These are phyloP conservation scores for Chauna torquata DNA, from an alignment of 2,113 vertebrate species.

Conservation along the genomic window DNA sequence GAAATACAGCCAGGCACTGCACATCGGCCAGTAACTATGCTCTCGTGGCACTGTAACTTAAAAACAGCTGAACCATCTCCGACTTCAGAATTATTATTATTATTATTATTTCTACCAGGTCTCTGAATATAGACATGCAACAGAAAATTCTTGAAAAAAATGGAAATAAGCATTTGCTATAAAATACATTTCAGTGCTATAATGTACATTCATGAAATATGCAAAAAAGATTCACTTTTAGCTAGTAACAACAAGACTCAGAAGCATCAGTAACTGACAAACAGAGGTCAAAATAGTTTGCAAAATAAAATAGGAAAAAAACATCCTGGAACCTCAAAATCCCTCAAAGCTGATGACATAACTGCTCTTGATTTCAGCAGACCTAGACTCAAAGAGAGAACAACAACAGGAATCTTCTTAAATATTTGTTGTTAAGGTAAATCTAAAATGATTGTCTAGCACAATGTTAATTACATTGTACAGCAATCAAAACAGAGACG, in stretches of 20 bases:
- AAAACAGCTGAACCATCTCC: background rate
- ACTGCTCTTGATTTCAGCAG: background rate
- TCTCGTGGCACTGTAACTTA: background rate
- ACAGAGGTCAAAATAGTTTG: background rate
- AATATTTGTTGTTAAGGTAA: slow-evolving; percentile 35
- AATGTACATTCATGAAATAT: background rate
- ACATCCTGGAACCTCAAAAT: background rate
- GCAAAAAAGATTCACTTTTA: background rate
- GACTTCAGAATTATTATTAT: background rate
- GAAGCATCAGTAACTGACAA: background rate
- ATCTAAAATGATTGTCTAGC: slow-evolving; percentile 38
- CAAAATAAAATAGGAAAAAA: background rate
- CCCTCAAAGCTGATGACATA: background rate
- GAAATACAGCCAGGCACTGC: background rate
- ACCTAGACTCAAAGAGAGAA: background rate
- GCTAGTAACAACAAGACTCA: background rate
- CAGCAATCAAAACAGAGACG: slow-evolving; percentile 75
- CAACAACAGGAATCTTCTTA: background rate
- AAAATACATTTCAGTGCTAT: background rate
- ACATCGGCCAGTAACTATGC: background rate
- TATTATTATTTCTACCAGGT: background rate
- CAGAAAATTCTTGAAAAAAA: background rate
- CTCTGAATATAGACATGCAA: background rate
- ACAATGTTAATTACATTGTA: slow-evolving; percentile 33
- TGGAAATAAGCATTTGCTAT: background rate